Evolutionary conservation across 2,888 invertebrate species (phyloP).

Genomic region (Apantesis nais): DNA sequence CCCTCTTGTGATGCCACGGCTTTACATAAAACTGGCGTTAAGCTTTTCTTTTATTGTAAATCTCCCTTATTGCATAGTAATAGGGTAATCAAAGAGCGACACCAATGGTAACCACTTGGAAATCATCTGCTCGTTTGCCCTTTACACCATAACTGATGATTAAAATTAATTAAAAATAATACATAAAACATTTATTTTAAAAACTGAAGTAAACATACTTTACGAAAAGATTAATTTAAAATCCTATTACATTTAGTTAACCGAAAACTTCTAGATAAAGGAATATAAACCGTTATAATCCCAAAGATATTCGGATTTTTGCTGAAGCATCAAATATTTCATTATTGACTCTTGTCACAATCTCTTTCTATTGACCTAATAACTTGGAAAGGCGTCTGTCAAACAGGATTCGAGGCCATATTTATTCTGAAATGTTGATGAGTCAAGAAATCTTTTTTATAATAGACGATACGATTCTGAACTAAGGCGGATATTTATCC

Average conservation of each 20-base stretch:
- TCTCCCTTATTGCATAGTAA: no score
- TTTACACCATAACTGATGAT: no score
- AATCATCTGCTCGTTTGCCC: no score
- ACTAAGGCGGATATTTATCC: background rate
- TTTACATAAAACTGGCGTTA: no score
- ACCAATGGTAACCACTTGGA: no score
- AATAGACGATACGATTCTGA: slow-evolving; percentile 7
- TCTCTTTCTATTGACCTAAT: slow-evolving; percentile 56
- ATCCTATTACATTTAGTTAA: background rate
- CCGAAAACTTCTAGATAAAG: slow-evolving; percentile 7
- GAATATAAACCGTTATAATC: slow-evolving; percentile 24
- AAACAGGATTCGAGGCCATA: slow-evolving; percentile 18
- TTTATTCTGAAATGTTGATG: slow-evolving; percentile 40
- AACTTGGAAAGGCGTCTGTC: slow-evolving; percentile 42
- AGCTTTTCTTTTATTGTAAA: no score
- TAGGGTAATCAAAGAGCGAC: no score
- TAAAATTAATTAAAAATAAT: no score
- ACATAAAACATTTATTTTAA: no score
- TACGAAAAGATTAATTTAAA: background rate
- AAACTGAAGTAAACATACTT: background rate
- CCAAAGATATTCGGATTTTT: slow-evolving; percentile 24
- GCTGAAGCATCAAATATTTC: slow-evolving; percentile 32
- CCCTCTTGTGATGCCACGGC: no score
- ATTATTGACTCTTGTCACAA: slow-evolving; percentile 36
- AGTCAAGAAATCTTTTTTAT: slow-evolving; percentile 37